Evolutionary conservation across 2,113 vertebrate genomes (phyloP), one percentile per base, ranked within the genome.

Genomic region (Hippocampus zosterae): DNA sequence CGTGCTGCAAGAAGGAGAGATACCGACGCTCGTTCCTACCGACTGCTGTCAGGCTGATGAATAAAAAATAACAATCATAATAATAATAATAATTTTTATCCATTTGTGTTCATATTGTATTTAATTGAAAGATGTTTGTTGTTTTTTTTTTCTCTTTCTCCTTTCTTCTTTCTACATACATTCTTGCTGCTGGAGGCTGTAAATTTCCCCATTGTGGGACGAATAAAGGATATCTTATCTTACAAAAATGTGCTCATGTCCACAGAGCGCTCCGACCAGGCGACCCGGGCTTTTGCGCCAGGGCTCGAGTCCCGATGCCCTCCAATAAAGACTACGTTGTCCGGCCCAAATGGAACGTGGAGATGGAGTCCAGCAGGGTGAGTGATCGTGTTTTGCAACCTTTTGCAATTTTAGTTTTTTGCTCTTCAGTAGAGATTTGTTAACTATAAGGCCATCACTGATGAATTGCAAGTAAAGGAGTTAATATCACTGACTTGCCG

Each of bases 291-390:
- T 99, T 98, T 87, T 99, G 97, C 79, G 95, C 97, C 71, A 88
- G 97, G 11, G 97, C 97, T 0, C 91, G 96, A 65, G 97, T 99
- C 8, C 97, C 97, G 0, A 95, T 98, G 95, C 97, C 97, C 8
- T 99, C 97, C 68, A 99, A 99, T 90, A 98, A 98, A 78, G 97
- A 99, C 90, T 98, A 99, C 0, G 97, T 99, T 0, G 97, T 99
- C 11, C 94, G 97, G 65, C 97, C 97, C 65, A 99, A 98, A 71
- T 99, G 97, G 97, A 99, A 98, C 3, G 93, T 98, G 53, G 97
- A 99, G 76, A 90, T 92, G 75, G 97, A 99, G 52, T 92, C 94
- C 2, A 96, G 89, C 85, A 85, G 97, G 93, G 97, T 98, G 87
- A 95, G 41, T 29, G 12, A 3, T 2, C 59, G 19, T 21, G 16